Conservation (phyloP, 53 echinoderm and acorn worm species). For the Patiria pectinifera region DNA sequence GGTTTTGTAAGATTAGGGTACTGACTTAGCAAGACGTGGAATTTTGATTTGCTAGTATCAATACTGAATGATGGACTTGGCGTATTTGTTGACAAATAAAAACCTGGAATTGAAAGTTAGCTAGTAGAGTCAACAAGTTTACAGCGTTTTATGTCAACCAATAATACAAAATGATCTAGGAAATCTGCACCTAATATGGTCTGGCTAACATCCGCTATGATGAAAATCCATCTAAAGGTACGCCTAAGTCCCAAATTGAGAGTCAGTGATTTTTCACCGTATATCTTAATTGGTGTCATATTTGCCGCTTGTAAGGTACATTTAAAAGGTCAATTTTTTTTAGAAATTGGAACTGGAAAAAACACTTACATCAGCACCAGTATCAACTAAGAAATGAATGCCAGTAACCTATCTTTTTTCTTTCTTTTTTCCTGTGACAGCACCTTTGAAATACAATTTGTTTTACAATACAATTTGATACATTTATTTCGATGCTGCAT, state of each 20-base stretch:
- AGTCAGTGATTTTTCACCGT: slow-evolving; percentile 42
- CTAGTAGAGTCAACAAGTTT: slow-evolving; percentile 48
- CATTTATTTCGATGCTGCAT: too few relatives aligned
- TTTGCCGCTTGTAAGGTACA: too few relatives aligned
- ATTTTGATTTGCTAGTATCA: too few relatives aligned
- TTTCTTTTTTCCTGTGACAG: too few relatives aligned
- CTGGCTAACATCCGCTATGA: too few relatives aligned
- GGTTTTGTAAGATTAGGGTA: too few relatives aligned
- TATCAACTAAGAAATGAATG: slow-evolving; percentile 41
- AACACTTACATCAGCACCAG: slow-evolving; percentile 9
- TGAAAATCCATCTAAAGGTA: neutral
- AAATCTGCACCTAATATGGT: slow-evolving; percentile 13
- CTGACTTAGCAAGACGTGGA: too few relatives aligned
- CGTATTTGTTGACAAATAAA: neutral
- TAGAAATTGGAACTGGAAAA: neutral
- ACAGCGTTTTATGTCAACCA: slow-evolving; percentile 36
- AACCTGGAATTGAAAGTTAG: neutral
- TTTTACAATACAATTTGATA: too few relatives aligned
- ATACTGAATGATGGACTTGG: neutral
- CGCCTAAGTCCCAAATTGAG: slow-evolving; percentile 59
- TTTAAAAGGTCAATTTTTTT: neutral
- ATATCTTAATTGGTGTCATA: too few relatives aligned
- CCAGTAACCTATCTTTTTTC: neutral
- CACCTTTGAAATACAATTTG: too few relatives aligned
- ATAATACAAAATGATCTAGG: slow-evolving; percentile 24